Conservation (phyloP, 2,113 vertebrate species). For the Spermophilus dauricus region DNA sequence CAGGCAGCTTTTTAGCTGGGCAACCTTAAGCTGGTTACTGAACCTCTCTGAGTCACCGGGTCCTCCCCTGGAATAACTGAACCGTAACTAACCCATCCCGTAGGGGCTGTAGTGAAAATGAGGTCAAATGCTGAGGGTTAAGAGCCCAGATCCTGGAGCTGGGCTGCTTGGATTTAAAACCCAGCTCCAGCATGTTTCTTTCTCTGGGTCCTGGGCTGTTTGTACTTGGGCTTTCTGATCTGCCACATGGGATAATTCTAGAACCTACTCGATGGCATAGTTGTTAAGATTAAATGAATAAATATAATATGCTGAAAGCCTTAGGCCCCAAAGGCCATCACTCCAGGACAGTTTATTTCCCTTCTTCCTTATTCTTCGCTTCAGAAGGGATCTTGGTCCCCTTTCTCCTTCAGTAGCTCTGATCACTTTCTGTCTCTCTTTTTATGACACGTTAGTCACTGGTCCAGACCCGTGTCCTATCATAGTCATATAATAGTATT, state of each 20-base stretch:
- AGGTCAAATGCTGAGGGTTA: not conserved
- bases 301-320: not conserved
- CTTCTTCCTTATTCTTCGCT: not conserved
- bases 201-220: not conserved
- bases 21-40: not conserved
- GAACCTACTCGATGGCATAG: not conserved
- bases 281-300: not conserved
- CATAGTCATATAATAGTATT: not conserved
- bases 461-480: not conserved
- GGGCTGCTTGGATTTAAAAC: not conserved
- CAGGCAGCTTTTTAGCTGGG: not conserved
- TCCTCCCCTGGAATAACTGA: not conserved
- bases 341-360: not conserved
- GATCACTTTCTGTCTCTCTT: not conserved
- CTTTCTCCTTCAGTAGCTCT: not conserved
- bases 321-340: not conserved
- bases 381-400: not conserved
- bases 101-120: not conserved
- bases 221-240: not conserved
- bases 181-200: not conserved
- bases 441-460: not conserved
- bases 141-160: not conserved
- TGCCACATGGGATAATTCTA: not conserved
- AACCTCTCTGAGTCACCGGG: constrained; percentile 45
- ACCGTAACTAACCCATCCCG: not conserved